Conservation (phyloP, 53 echinoderm and acorn worm species). For the Astropecten irregularis region DNA sequence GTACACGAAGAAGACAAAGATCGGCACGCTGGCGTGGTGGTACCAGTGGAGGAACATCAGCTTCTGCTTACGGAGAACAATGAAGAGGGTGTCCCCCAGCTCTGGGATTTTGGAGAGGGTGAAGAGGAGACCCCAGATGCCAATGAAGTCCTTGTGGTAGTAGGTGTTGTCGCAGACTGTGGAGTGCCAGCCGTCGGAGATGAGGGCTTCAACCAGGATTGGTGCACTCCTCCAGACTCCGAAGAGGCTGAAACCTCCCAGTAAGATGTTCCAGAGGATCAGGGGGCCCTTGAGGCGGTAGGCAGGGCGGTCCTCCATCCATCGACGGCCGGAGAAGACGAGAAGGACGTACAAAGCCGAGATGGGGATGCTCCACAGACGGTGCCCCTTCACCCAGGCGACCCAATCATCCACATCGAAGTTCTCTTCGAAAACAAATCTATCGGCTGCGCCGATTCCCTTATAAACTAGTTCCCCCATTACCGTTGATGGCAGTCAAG, state of each 20-base stretch:
- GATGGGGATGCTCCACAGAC: constrained; percentile 27
- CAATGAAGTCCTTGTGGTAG: constrained; percentile 60
- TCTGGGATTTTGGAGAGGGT: constrained; percentile 87
- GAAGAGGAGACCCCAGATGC: constrained; percentile 79
- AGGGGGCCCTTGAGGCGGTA: constrained; percentile 66
- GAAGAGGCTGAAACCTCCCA: constrained; percentile 70
- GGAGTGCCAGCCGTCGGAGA: constrained; percentile 64
- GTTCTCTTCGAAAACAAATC: constrained; percentile 56
- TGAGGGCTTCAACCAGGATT: constrained; percentile 20
- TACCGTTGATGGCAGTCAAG: no score
- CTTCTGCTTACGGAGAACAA: constrained; percentile 91
- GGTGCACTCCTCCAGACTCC: constrained; percentile 61
- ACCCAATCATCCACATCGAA: constrained; percentile 67
- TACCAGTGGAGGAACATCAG: constrained; percentile 95
- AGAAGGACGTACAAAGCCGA: constrained; percentile 54
- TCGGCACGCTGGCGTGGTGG: constrained; percentile 82
- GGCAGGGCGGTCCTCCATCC: constrained; percentile 65
- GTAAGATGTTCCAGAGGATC: constrained; percentile 72
- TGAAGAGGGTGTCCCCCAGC: constrained; percentile 89
- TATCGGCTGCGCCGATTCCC: constrained; percentile 1
- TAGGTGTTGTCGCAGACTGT: constrained; percentile 68
- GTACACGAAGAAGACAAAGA: constrained; percentile 77
- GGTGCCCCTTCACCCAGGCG: constrained; percentile 54
- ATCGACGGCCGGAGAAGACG: constrained; percentile 62
- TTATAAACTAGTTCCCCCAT: background rate